phyloP scores from a whole-genome alignment of 2,113 vertebrate species.

The Heteronetta atricapilla region DNA sequence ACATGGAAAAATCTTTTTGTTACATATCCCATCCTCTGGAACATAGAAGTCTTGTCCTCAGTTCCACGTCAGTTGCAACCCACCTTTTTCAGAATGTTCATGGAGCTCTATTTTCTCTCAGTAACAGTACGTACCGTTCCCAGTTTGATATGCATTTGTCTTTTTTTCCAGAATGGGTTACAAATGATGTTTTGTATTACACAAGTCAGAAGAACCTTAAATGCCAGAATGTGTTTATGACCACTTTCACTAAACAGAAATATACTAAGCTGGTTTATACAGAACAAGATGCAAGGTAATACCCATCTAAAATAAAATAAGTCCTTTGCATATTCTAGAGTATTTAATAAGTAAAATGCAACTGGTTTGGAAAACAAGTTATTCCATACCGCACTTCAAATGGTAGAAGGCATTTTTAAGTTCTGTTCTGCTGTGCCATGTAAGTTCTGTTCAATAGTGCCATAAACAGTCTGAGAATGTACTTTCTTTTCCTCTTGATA shows the following conservation, averaged over 20 bases:
- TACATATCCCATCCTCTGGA: background rate
- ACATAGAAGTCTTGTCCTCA: background rate
- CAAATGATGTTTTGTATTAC: conserved; percentile 87
- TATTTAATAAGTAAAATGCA: background rate
- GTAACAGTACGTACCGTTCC: background rate
- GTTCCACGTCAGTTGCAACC: background rate
- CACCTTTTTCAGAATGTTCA: background rate
- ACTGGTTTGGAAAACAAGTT: background rate
- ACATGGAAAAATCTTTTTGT: background rate
- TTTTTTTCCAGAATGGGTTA: conserved; percentile 89
- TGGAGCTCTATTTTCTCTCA: background rate
- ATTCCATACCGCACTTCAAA: background rate
- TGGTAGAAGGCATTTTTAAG: background rate
- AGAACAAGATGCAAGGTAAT: conserved; percentile 90
- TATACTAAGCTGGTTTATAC: conserved; percentile 82
- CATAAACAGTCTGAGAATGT: background rate
- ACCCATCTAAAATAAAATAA: background rate
- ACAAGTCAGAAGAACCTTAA: conserved; percentile 85
- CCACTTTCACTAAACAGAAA: conserved; percentile 78
- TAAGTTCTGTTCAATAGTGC: background rate
- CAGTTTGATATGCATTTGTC: background rate
- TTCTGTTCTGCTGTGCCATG: background rate
- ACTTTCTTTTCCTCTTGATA: conserved; percentile 21
- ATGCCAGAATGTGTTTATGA: conserved; percentile 83
- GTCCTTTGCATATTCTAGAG: background rate